phyloP scores from a whole-genome alignment of 2,797 vertebrate genomes.

The Neosalanx taihuensis region DNA sequence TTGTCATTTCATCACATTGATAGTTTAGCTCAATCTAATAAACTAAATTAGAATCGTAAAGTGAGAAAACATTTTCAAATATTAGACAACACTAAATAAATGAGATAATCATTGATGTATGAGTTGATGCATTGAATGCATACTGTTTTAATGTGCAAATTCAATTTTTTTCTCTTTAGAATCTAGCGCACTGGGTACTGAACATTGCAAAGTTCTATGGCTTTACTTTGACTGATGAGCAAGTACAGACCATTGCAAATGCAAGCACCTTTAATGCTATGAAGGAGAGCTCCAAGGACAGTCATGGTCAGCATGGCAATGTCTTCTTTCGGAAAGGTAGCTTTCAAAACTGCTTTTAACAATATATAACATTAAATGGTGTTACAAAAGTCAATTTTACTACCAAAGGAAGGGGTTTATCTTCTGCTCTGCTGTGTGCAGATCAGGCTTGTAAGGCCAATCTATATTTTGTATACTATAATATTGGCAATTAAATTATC shows the following conservation, averaged over 20 bases:
- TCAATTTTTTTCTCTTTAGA: slow-evolving; percentile 39
- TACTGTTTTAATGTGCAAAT: not conserved
- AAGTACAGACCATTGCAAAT: slow-evolving; percentile 44
- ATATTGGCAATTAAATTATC: no score
- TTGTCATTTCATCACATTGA: not conserved
- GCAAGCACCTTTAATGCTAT: slow-evolving; percentile 55
- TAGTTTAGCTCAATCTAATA: no score
- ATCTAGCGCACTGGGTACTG: slow-evolving; percentile 49
- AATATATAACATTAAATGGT: not conserved
- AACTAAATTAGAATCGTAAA: no score
- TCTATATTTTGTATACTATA: no score
- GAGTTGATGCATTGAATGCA: not conserved
- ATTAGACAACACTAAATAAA: no score
- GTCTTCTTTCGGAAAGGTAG: slow-evolving; percentile 64
- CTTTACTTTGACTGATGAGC: slow-evolving; percentile 49
- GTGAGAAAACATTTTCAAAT: no score
- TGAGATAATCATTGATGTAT: not conserved
- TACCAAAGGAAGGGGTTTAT: not conserved
- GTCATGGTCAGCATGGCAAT: slow-evolving; percentile 42
- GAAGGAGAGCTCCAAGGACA: slow-evolving; percentile 46
- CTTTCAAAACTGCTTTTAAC: not conserved
- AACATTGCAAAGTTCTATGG: slow-evolving; percentile 57
- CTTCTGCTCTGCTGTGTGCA: no score
- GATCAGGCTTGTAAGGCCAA: no score
- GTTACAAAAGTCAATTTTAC: not conserved